Percentiles rank a stretch among this genome's conserved stretches.
Evolutionary conservation across 2,113 vertebrate species (phyloP).

Genomic region (Ciconia boyciana): DNA sequence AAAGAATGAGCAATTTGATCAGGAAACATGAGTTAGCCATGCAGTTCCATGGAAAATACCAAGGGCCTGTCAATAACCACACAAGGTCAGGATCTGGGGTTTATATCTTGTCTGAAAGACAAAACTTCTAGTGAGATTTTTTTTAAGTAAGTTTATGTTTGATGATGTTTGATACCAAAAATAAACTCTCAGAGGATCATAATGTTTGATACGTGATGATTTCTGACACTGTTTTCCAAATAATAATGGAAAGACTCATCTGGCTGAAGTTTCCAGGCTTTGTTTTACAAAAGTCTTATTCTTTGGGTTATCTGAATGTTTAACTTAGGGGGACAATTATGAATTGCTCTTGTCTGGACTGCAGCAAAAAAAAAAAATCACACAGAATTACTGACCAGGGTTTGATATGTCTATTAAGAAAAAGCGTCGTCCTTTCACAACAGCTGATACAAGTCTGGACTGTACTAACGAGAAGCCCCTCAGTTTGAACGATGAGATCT

Average conservation of each 20-base stretch:
- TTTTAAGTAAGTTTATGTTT: neutral
- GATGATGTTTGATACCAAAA: neutral
- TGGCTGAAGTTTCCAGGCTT: constrained; percentile 1
- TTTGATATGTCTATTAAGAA: neutral
- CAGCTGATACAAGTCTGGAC: neutral
- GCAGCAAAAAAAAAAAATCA: neutral
- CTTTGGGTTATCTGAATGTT: constrained; percentile 40
- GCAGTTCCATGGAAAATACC: constrained; percentile 12
- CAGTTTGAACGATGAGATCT: neutral
- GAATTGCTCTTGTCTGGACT: constrained; percentile 34
- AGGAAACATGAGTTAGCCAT: neutral
- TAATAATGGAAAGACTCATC: neutral
- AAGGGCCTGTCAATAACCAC: neutral
- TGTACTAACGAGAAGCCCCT: neutral
- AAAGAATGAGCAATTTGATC: constrained; percentile 16
- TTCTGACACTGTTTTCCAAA: constrained; percentile 38
- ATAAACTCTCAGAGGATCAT: neutral
- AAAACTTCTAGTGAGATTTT: neutral
- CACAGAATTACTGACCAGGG: neutral
- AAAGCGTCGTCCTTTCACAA: neutral
- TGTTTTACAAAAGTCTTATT: constrained; percentile 5
- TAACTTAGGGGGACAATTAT: constrained; percentile 39
- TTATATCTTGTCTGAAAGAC: constrained; percentile 27
- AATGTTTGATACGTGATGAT: neutral
- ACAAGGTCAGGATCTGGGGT: neutral